These are phyloP conservation scores for Dorcus hopei DNA, from an alignment of 2,888 invertebrate species.

Conservation along the genomic window DNA sequence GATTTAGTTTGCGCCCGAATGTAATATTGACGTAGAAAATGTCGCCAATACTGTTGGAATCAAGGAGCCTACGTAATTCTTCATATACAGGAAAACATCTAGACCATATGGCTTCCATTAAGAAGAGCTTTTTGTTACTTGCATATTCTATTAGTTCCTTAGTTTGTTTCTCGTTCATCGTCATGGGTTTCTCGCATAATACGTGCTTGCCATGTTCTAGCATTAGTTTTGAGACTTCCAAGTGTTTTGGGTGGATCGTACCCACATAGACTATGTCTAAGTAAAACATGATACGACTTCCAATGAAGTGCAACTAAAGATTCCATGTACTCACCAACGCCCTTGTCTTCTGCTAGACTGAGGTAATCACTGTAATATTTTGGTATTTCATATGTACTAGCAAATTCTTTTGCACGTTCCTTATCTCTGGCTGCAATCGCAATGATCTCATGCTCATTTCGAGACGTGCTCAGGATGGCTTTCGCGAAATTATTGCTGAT, in stretches of 20 bases:
- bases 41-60: constrained; percentile 66
- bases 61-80: constrained; percentile 63
- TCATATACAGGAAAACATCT: constrained; percentile 77
- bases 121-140: constrained; percentile 66
- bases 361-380: constrained; percentile 74
- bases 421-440: constrained; percentile 77
- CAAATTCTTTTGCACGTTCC: constrained; percentile 73
- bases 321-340: constrained; percentile 62
- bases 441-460: constrained; percentile 65
- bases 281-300: constrained; percentile 26
- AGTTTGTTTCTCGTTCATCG: constrained; percentile 73
- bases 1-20: constrained; percentile 63
- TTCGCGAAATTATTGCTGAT: constrained; percentile 82
- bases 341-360: constrained; percentile 66
- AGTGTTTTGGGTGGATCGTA: constrained; percentile 71
- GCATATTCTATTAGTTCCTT: constrained; percentile 67
- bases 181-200: constrained; percentile 86
- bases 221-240: constrained; percentile 66
- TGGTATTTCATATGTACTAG: constrained; percentile 66
- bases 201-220: constrained; percentile 80
- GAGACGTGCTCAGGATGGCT: constrained; percentile 59
- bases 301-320: neutral
- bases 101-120: constrained; percentile 89
- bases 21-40: constrained; percentile 63
- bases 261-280: constrained; percentile 86